Conservation (phyloP, 2,797 vertebrate genomes). For the Galagoides demidoff region DNA sequence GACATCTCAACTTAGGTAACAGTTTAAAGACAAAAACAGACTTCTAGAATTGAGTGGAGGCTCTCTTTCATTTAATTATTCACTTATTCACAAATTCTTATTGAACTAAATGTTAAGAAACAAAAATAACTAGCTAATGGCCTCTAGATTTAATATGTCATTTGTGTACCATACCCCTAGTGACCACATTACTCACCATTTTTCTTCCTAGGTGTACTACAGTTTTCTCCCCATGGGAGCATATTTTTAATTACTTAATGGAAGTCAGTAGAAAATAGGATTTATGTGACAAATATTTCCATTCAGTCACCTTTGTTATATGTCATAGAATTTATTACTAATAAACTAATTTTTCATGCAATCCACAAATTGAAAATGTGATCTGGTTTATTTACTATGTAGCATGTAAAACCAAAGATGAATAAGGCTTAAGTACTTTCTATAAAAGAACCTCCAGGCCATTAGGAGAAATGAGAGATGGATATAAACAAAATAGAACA, state of each 20-base stretch:
- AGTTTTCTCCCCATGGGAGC: not conserved
- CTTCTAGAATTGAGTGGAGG: not conserved
- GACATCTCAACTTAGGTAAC: not conserved
- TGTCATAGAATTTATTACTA: conserved; percentile 57
- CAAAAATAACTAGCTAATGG: not conserved
- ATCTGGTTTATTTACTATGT: conserved; percentile 23
- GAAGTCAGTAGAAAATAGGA: conserved; percentile 51
- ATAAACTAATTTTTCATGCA: conserved; percentile 67
- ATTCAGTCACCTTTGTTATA: conserved; percentile 49
- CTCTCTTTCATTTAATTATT: conserved; percentile 24
- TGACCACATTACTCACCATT: not conserved
- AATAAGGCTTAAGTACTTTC: not conserved
- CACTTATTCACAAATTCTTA: not conserved
- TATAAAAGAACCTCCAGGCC: not conserved
- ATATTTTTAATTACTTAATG: conserved; percentile 72
- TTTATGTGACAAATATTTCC: conserved; percentile 52
- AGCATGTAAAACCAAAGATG: conserved; percentile 6
- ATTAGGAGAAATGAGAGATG: not conserved
- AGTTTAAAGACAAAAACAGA: not conserved
- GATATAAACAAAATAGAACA: conserved; percentile 31
- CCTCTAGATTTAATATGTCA: not conserved
- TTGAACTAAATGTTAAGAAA: not conserved
- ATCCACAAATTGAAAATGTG: conserved; percentile 65
- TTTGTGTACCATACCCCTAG: not conserved
- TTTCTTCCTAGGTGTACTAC: conserved; percentile 3